Percentiles rank a stretch among this genome's conserved stretches.
Evolutionary conservation across 1,140 invertebrate species (phyloP).

Genomic region (Limonius californicus): DNA sequence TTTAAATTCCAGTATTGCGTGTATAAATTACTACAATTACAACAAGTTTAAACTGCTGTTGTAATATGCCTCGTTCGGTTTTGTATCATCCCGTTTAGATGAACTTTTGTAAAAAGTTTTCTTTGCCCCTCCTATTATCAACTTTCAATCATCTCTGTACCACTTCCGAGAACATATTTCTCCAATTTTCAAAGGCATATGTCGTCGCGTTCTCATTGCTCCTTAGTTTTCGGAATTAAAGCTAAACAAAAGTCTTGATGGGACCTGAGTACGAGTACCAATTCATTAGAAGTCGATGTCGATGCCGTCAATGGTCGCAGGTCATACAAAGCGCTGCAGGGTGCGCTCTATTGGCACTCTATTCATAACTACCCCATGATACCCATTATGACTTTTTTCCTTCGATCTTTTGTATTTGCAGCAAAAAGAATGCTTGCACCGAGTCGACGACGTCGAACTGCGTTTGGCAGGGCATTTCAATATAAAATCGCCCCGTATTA

Average conservation of each 20-base stretch:
- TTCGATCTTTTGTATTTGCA: constrained; percentile 34
- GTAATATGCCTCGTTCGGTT: too few relatives aligned
- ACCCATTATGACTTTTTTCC: constrained; percentile 41
- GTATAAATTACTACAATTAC: too few relatives aligned
- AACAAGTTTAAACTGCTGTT: too few relatives aligned
- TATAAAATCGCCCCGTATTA: constrained; percentile 6
- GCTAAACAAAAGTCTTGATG: constrained; percentile 33
- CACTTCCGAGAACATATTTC: too few relatives aligned
- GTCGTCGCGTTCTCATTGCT: constrained; percentile 29
- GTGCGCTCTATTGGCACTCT: constrained; percentile 35
- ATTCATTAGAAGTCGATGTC: constrained; percentile 29
- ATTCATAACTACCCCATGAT: constrained; percentile 40
- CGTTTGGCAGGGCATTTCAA: constrained; percentile 14
- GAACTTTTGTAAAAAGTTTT: neutral
- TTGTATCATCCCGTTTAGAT: too few relatives aligned
- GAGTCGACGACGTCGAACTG: constrained; percentile 2
- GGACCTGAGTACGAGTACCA: neutral
- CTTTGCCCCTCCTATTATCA: neutral
- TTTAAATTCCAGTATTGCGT: too few relatives aligned
- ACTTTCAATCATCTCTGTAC: neutral
- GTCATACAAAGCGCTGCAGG: constrained; percentile 33
- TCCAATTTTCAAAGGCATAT: neutral
- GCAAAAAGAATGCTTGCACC: constrained; percentile 16
- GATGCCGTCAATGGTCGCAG: constrained; percentile 37
- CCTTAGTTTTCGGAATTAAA: constrained; percentile 40